Evolutionary conservation across 2,113 vertebrate genomes (phyloP), one percentile per base, ranked within the genome.

Genomic region (Lophochroa leadbeateri): DNA sequence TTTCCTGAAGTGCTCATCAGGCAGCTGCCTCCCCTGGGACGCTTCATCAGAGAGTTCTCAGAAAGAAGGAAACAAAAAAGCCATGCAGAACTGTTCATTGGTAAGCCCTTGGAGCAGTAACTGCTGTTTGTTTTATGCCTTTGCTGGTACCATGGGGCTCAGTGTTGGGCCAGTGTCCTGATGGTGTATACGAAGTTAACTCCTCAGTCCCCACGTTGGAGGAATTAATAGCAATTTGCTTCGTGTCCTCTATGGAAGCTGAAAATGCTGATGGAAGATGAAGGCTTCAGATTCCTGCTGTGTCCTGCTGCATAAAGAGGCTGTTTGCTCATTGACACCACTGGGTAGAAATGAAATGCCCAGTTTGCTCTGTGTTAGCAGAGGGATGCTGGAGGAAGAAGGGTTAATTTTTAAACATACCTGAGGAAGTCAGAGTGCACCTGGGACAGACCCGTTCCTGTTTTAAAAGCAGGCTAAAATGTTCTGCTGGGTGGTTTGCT

Each of bases 1-100:
- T 96, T 96, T 96, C 86, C 91, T 82, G 88, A 95, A 96, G 92
- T 77, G 74, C 57, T 95, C 80, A 91, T 96, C 88, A 95, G 69
- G 71, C 83, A 94, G 83, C 95, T 97, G 95, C 44, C 49, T 94
- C 80, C 77, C 58, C 46, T 61, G 80, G 41, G 88, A 90, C 47
- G 75, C 17, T 68, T 78, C 77, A 90, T 83, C 77, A 80, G 5
- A 60, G 75, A 47, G 58, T 65, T 57, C 27, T 3, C 5, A 14
- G 49, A 61, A 39, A 63, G 24, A 31, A 60, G 64, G 50, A 52
- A 57, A 49, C 11, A 24, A 39, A 44, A 25, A 31, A 25, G 3
- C 39, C 6, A 13, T 14, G 17, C 44, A 24, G 18, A 94, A 65
- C 29, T 86, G n/a, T 63, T 95, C 1, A 57, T 77, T 77, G 82